Percentiles rank a stretch among this genome's conserved stretches.
Evolutionary conservation across 2,113 vertebrate genomes (phyloP).

Genomic region (Oriolus oriolus): DNA sequence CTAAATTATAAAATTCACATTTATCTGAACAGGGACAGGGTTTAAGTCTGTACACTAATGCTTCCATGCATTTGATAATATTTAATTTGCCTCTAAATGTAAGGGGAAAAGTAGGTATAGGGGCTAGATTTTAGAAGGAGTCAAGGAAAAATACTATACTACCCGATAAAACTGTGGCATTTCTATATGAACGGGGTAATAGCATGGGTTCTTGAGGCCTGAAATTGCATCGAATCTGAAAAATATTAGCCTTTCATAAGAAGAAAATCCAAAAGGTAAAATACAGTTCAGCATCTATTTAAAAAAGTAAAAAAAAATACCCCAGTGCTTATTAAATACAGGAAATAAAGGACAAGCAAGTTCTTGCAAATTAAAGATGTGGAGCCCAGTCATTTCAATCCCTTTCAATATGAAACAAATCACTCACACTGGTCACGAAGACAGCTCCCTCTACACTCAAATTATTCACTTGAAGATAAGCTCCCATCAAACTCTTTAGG

Average conservation of each 20-base stretch:
- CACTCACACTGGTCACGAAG: slow-evolving; percentile 83
- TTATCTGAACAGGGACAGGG: background rate
- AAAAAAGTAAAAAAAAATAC: slow-evolving; percentile 27
- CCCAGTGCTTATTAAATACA: slow-evolving; percentile 59
- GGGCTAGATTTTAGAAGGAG: background rate
- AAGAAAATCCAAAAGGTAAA: slow-evolving; percentile 67
- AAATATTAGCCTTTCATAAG: slow-evolving; percentile 48
- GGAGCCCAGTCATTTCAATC: slow-evolving; percentile 75
- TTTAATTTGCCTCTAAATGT: background rate
- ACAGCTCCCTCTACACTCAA: slow-evolving; percentile 80
- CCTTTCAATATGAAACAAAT: slow-evolving; percentile 82
- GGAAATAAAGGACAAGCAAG: slow-evolving; percentile 73
- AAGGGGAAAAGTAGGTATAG: background rate
- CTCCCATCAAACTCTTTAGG: slow-evolving; percentile 81
- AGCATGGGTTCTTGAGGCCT: slow-evolving; percentile 17
- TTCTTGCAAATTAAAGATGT: slow-evolving; percentile 75
- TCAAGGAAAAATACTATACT: background rate
- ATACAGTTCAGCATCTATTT: slow-evolving; percentile 56
- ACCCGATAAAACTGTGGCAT: background rate
- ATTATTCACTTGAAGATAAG: slow-evolving; percentile 88
- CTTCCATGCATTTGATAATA: background rate
- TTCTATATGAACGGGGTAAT: slow-evolving; percentile 3
- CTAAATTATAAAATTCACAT: background rate
- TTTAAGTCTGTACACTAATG: background rate
- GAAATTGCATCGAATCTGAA: slow-evolving; percentile 55